Evolutionary conservation across 2,113 vertebrate species (phyloP), one percentile per base, ranked within the genome.

Genomic region (Engystomops pustulosus): DNA sequence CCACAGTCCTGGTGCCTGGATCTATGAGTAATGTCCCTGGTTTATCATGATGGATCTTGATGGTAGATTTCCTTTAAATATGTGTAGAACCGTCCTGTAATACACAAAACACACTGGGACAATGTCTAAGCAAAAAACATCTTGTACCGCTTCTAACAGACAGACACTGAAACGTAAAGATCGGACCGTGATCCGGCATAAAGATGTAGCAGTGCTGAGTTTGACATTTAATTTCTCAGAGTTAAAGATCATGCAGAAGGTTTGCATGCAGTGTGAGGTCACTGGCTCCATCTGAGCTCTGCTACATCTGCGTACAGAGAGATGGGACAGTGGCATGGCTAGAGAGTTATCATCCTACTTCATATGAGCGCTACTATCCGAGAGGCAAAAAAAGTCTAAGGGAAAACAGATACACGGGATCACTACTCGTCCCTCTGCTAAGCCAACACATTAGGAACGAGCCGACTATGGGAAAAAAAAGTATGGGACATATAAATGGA

Each of bases 101-200:
- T 53, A 77, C 74, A 77, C 20, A 38, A 77, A 77, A 51, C 74
- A 77, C 74, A 77, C 4, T 27, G 74, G 38, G 49, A 77, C 74
- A 77, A 77, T 55, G 18, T 58, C 49, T 77, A 58, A 34, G 23
- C 34, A 69, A 44, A 14, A 45, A 32, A 53, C 74, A 38, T 32
- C 51, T 55, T 23, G 6, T 55, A 14, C 49, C 38, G 25, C 27
- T 38, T 55, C 49, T 36, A 36, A 53, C 74, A 77, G 49, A 77
- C 49, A 77, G 20, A 77, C 74, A 77, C 4, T n/a, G 20, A 77
- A 55, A 77, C 51, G 51, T 36, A 32, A 36, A 55, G 8, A 53
- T 51, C 3, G 27, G 45, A 77, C 44, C 34, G 23, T 72, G 34
- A 32, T 9, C 15, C 15, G 20, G 30, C 7, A 34, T 67, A 36